Conservation (phyloP, 2,797 vertebrate species). For the Glossophaga mutica region DNA sequence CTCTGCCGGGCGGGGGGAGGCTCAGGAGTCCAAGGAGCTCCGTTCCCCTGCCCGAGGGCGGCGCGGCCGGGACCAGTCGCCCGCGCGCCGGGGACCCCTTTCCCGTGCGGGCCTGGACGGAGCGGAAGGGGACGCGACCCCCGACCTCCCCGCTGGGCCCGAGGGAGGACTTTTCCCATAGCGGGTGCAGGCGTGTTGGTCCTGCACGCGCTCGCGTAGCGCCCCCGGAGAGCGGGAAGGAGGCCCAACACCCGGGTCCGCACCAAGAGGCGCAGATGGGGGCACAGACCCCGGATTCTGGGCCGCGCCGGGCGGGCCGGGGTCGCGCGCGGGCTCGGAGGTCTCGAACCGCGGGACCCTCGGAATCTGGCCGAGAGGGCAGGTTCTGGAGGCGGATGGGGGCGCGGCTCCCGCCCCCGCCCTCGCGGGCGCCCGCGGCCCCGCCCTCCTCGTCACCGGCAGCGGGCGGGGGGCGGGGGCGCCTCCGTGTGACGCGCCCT, state of each 20-base stretch:
- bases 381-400: fast-evolving
- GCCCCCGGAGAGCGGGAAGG: too few species aligned
- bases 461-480: conserved; percentile 53
- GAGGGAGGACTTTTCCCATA: neutral
- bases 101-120: neutral
- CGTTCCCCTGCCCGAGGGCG: too few species aligned
- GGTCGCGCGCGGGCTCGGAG: neutral
- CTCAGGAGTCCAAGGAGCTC: too few species aligned
- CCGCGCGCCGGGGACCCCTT: neutral
- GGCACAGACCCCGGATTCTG: neutral
- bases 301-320: neutral
- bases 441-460: conserved; percentile 62
- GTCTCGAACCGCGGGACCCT: fast-evolving
- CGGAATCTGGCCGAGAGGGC: fast-evolving
- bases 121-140: neutral
- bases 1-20: too few species aligned
- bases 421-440: conserved; percentile 2
- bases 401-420: neutral
- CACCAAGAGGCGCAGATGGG: neutral
- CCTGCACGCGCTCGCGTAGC: neutral
- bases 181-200: neutral
- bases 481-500: conserved; percentile 72
- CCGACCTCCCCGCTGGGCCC: neutral
- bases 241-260: neutral
- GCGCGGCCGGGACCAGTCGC: neutral